Base-by-base conservation (phyloP, 2,113 vertebrate species). In the Pelvicachromis taeniatus region DNA sequence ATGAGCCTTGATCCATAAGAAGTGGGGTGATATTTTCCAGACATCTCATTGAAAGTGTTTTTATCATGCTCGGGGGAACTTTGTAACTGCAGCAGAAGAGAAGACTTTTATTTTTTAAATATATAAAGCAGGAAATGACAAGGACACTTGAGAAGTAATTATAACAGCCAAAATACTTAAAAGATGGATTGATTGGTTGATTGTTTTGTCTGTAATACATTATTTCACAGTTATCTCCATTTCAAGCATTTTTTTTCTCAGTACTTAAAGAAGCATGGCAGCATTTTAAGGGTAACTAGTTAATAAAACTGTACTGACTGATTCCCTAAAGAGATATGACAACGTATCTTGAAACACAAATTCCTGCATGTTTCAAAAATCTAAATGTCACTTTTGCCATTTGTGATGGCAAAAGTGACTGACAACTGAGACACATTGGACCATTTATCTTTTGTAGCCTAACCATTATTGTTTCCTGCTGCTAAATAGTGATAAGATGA, bases 1-100 rank as follows among this genome's bases (percentile, higher is more conserved):
- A 91, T 90, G 83, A 89, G 54, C 63, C 33, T 50, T 75, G 80
- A 82, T 88, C 83, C 54, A 31, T 10, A n/a, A 70, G 48, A 58
- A 12, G 52, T 26, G 38, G 21, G n/a, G 29, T 17, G 65, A 59
- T 65, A 21, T 80, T 82, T 81, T 77, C 16, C 35, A 70, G 35
- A 33, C n/a, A 29, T 55, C 54, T 79, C 21, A 78, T 11, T 80
- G 50, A 59, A 82, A 78, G 29, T 54, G 4, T 85, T 78, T 77
- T 75, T 61, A 84, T 77, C 5, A 82, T 61, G 55, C 61, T 84
- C 55, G 59, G 61, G 70, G 54, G 55, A 78, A 19, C 45, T 21
- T 21, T 16, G 17, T 59, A 63, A 26, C 65, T 33, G 42, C 38
- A 38, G 82, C 77, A 56, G n/a, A 54, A 13, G 23, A 63, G 31